A percentile compares a stretch with the other conserved stretches of the same genome.
phyloP scores from a whole-genome alignment of 2,113 vertebrate species.

The Hippocampus abdominalis region DNA sequence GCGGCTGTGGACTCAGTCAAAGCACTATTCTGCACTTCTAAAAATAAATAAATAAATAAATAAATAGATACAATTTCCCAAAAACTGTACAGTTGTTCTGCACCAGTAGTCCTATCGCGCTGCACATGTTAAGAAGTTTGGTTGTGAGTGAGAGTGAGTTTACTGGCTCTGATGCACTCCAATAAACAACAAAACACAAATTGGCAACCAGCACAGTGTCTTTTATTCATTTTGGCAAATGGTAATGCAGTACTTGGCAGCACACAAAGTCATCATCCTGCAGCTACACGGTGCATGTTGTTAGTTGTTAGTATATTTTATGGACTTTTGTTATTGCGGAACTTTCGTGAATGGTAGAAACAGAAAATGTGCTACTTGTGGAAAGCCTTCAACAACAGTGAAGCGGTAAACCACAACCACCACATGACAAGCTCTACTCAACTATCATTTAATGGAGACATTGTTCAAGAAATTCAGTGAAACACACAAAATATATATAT shows the following conservation, averaged over 20 bases:
- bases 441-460: background rate
- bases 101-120: background rate
- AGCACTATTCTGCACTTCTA: background rate
- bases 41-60: background rate
- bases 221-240: background rate
- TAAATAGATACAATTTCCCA: background rate
- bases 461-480: background rate
- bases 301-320: background rate
- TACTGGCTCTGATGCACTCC: background rate
- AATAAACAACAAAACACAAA: slow-evolving; percentile 7
- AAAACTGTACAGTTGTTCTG: background rate
- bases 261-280: background rate
- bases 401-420: background rate
- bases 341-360: background rate
- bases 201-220: background rate
- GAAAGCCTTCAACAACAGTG: background rate
- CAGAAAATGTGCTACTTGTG: background rate
- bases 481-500: slow-evolving; percentile 1
- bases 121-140: background rate
- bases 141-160: background rate
- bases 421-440: background rate
- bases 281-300: background rate
- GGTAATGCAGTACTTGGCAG: background rate
- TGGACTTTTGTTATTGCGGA: background rate
- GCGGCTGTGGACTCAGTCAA: background rate